A percentile compares a stretch with the other conserved stretches of the same genome.
Evolutionary conservation across 1,140 invertebrate genomes (phyloP).

Genomic region (Brachionus calyciflorus): DNA sequence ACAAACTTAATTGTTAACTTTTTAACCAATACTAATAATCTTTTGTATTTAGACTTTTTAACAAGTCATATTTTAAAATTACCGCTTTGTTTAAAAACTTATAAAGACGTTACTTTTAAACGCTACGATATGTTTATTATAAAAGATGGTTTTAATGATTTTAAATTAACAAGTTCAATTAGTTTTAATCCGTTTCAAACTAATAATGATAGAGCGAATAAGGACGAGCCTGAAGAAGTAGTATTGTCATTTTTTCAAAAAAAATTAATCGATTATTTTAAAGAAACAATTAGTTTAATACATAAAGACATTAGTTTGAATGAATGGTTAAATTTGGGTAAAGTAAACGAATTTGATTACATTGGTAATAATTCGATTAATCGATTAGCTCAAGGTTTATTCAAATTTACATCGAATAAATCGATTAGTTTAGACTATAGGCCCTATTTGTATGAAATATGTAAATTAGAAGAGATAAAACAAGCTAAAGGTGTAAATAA

Average conservation of each 20-base stretch:
- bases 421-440: neutral
- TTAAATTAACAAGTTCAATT: neutral
- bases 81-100: neutral
- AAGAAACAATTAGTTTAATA: neutral
- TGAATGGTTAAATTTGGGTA: slow-evolving; percentile 5
- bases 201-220: neutral
- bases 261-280: neutral
- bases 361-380: neutral
- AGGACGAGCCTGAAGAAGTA: neutral
- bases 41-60: neutral
- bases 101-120: slow-evolving; percentile 9
- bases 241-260: neutral
- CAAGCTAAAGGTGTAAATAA: neutral
- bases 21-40: no score
- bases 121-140: neutral
- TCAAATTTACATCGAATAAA: neutral
- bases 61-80: neutral
- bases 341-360: neutral
- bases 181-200: slow-evolving; percentile 23
- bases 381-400: neutral
- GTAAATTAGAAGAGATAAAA: slow-evolving; percentile 5
- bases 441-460: slow-evolving; percentile 10
- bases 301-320: neutral
- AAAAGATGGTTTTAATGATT: slow-evolving; percentile 13
- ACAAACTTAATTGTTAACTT: no score